Evolutionary conservation across 1,140 invertebrate genomes (phyloP).

Genomic region (Campoletis sonorensis): DNA sequence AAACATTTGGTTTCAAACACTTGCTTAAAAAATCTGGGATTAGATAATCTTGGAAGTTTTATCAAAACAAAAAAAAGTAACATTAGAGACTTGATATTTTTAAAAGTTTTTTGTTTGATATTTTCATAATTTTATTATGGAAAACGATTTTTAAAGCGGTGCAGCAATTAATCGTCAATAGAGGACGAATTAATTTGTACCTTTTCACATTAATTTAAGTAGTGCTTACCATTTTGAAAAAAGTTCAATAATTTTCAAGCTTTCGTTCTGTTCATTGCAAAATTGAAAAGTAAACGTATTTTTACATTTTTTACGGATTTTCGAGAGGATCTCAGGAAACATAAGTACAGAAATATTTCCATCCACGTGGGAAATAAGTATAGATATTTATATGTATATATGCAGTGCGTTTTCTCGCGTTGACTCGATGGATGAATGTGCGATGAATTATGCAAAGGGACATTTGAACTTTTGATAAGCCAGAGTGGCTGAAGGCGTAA

Average conservation of each 20-base stretch:
- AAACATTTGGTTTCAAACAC: too few relatives aligned
- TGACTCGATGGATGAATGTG: conserved; percentile 57
- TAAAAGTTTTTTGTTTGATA: too few relatives aligned
- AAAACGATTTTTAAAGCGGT: too few relatives aligned
- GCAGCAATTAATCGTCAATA: too few relatives aligned
- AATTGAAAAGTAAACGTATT: not conserved
- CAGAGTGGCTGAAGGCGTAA: conserved; percentile 48
- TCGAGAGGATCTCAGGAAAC: not conserved
- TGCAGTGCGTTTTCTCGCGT: conserved; percentile 47
- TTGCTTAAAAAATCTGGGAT: too few relatives aligned
- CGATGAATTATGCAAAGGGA: conserved; percentile 64
- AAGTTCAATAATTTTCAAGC: not conserved
- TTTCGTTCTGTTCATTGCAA: not conserved
- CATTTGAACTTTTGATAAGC: conserved; percentile 70
- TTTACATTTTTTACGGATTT: not conserved
- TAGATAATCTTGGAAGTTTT: too few relatives aligned
- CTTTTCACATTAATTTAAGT: too few relatives aligned
- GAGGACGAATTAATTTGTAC: too few relatives aligned
- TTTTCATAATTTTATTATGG: too few relatives aligned
- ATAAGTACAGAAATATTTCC: conserved; percentile 1
- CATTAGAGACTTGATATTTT: too few relatives aligned
- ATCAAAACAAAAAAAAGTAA: too few relatives aligned
- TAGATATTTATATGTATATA: not conserved
- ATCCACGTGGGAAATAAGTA: not conserved
- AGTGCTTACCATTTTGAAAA: not conserved